phyloP scores from a whole-genome alignment of 2,888 invertebrate genomes.

The Onthophagus sagittarius region DNA sequence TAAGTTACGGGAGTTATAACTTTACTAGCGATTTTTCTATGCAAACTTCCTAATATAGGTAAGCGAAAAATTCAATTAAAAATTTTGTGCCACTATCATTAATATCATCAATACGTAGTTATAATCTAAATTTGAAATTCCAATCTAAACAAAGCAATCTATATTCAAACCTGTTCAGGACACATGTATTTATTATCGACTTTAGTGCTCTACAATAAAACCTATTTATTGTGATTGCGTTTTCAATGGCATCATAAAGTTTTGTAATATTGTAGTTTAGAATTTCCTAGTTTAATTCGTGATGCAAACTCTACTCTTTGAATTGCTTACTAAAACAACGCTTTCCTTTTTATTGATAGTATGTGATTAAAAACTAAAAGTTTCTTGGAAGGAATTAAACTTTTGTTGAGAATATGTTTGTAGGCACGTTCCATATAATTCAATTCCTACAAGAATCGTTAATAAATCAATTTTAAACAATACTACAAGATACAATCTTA shows the following conservation, averaged over 20 bases:
- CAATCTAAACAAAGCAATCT: background rate
- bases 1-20: too few species aligned
- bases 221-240: background rate
- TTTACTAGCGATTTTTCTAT: too few species aligned
- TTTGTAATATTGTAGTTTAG: background rate
- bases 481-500: slow-evolving; percentile 26
- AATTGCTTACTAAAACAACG: background rate
- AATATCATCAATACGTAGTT: too few species aligned
- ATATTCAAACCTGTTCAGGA: background rate
- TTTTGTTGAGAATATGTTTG: background rate
- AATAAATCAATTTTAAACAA: background rate
- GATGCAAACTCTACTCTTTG: background rate
- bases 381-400: background rate
- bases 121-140: background rate
- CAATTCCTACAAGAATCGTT: too few species aligned
- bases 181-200: background rate
- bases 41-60: too few species aligned
- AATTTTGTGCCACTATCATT: too few species aligned
- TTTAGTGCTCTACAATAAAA: background rate
- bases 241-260: background rate
- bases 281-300: background rate
- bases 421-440: too few species aligned
- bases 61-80: too few species aligned
- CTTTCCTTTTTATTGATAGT: background rate
- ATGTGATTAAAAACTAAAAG: background rate